Conservation (phyloP, 2,797 vertebrate genomes). For the Oryzias sinensis region DNA sequence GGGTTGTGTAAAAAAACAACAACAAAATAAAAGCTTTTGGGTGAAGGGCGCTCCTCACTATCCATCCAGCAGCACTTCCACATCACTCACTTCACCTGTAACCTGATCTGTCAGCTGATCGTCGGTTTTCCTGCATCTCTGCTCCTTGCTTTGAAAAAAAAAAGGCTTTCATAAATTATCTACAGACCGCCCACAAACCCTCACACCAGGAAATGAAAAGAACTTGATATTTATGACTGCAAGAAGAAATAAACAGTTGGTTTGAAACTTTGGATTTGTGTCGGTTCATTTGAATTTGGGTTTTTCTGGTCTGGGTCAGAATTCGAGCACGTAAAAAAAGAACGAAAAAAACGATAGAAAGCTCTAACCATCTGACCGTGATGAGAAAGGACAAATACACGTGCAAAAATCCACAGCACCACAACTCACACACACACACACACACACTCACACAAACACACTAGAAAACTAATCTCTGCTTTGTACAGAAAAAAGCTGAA, state of each 20-base stretch:
- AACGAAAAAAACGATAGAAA: no score
- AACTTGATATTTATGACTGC: slow-evolving; percentile 38
- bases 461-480: slow-evolving; percentile 77
- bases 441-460: slow-evolving; percentile 57
- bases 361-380: slow-evolving; percentile 47
- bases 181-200: slow-evolving; percentile 41
- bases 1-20: neutral
- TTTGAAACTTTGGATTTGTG: slow-evolving; percentile 21
- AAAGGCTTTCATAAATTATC: slow-evolving; percentile 53
- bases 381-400: slow-evolving; percentile 69
- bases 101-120: slow-evolving; percentile 41
- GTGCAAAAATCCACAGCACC: slow-evolving; percentile 78
- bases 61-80: slow-evolving; percentile 43
- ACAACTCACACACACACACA: slow-evolving; percentile 61
- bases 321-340: slow-evolving; percentile 54
- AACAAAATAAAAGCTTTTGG: slow-evolving; percentile 33
- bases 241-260: slow-evolving; percentile 46
- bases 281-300: slow-evolving; percentile 32
- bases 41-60: slow-evolving; percentile 36
- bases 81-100: slow-evolving; percentile 32
- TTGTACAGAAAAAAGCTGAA: slow-evolving; percentile 68
- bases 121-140: slow-evolving; percentile 27
- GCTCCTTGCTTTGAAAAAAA: slow-evolving; percentile 19
- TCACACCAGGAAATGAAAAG: slow-evolving; percentile 33
- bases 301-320: slow-evolving; percentile 48